Conservation (phyloP, 2,888 invertebrate genomes). For the Platycnemis pennipes region DNA sequence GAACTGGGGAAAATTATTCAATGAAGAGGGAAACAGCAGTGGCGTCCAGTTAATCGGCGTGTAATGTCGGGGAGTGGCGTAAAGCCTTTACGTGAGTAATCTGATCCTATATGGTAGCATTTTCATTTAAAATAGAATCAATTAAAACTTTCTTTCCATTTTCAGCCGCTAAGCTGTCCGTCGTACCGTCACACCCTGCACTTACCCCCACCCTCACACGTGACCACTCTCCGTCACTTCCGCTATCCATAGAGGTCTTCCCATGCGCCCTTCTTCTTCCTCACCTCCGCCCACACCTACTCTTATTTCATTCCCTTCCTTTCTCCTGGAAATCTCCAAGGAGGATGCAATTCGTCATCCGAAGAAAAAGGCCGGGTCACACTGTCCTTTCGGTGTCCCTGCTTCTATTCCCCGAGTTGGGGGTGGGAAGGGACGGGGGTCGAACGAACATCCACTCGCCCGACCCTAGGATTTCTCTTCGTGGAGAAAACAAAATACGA, state of each 20-base stretch:
- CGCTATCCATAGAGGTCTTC: not conserved
- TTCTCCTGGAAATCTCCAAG: not conserved
- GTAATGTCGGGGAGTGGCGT: not conserved
- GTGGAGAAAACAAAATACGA: not conserved
- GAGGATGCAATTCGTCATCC: not conserved
- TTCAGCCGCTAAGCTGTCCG: not conserved
- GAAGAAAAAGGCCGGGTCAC: not conserved
- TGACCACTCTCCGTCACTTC: constrained; percentile 10
- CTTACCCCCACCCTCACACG: not conserved
- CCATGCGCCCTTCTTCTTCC: not conserved
- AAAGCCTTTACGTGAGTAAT: not conserved
- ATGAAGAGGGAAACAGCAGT: not conserved
- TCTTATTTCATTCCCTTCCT: no score
- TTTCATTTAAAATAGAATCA: not conserved
- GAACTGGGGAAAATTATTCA: not conserved
- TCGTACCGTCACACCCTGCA: not conserved
- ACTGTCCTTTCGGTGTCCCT: not conserved
- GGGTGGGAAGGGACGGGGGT: not conserved
- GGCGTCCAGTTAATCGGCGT: not conserved
- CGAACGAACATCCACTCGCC: not conserved
- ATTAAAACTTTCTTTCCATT: not conserved
- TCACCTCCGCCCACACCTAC: not conserved
- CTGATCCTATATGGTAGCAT: not conserved
- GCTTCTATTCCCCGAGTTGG: not conserved
- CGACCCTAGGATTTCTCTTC: not conserved